Percentiles rank a stretch among this genome's conserved stretches.
phyloP scores from a whole-genome alignment of 2,888 invertebrate genomes.

The Miltochrista miniata region DNA sequence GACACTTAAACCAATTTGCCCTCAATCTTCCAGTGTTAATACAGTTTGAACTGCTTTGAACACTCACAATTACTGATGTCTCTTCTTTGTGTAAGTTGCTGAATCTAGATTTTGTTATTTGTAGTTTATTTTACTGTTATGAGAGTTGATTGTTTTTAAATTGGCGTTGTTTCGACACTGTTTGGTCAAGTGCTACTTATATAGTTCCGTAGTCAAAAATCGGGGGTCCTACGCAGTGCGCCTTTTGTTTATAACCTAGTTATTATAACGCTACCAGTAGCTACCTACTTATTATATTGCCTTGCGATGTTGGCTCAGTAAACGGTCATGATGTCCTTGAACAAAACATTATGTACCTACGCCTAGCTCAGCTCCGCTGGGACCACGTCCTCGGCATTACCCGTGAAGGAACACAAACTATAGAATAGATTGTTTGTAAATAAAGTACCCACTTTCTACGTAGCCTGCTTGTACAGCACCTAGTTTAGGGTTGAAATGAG shows the following conservation, averaged over 20 bases:
- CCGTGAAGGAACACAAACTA: background rate
- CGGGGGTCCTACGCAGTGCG: no score
- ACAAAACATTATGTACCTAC: background rate
- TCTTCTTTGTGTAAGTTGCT: background rate
- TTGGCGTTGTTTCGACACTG: no score
- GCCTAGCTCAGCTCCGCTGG: background rate
- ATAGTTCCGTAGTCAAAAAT: no score
- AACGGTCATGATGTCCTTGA: background rate
- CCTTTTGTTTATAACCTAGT: no score
- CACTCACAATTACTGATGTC: conserved; percentile 11
- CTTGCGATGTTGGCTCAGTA: no score
- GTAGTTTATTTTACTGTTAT: background rate
- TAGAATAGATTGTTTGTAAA: conserved; percentile 2
- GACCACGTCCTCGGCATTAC: background rate
- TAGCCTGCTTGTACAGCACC: background rate
- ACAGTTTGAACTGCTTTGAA: conserved; percentile 18
- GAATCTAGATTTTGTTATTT: no score
- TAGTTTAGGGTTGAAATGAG: background rate
- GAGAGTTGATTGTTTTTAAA: no score
- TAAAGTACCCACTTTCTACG: background rate
- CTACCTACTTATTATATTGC: no score
- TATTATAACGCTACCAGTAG: no score
- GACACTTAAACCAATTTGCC: conserved; percentile 36
- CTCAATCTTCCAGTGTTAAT: conserved; percentile 34
- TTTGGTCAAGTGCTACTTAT: no score